Evolutionary conservation across 2,113 vertebrate species (phyloP).

Genomic region (Thalassarche chlororhynchos): DNA sequence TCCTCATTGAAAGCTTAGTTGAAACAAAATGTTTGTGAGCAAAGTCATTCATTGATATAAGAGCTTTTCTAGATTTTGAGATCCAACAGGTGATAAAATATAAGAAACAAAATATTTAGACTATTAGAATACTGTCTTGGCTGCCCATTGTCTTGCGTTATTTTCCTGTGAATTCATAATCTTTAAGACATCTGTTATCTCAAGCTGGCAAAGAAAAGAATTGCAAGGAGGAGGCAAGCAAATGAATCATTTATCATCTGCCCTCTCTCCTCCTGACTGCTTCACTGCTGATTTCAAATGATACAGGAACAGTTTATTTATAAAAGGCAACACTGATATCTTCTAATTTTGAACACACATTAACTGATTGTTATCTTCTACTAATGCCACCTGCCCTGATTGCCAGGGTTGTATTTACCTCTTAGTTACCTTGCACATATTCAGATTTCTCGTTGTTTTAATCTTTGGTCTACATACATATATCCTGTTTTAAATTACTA

Average conservation of each 20-base stretch:
- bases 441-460: background rate
- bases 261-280: constrained; percentile 4
- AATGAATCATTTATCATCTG: constrained; percentile 50
- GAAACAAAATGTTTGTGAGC: background rate
- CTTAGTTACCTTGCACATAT: background rate
- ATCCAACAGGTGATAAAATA: background rate
- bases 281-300: background rate
- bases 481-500: background rate
- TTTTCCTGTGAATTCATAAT: constrained; percentile 19
- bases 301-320: background rate
- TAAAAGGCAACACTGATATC: background rate
- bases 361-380: background rate
- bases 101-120: constrained; percentile 14
- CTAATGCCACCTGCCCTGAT: background rate
- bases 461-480: background rate
- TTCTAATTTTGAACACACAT: background rate
- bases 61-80: background rate
- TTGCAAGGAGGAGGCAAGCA: constrained; percentile 4
- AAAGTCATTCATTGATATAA: background rate
- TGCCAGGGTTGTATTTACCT: background rate
- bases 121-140: background rate
- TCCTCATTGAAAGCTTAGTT: background rate
- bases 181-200: constrained; percentile 26
- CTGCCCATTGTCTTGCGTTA: background rate
- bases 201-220: constrained; percentile 8